Percentiles rank a stretch among this genome's conserved stretches.
These are phyloP conservation scores for Zosterops borbonicus DNA, from an alignment of 2,113 vertebrate genomes.

Conservation along the genomic window DNA sequence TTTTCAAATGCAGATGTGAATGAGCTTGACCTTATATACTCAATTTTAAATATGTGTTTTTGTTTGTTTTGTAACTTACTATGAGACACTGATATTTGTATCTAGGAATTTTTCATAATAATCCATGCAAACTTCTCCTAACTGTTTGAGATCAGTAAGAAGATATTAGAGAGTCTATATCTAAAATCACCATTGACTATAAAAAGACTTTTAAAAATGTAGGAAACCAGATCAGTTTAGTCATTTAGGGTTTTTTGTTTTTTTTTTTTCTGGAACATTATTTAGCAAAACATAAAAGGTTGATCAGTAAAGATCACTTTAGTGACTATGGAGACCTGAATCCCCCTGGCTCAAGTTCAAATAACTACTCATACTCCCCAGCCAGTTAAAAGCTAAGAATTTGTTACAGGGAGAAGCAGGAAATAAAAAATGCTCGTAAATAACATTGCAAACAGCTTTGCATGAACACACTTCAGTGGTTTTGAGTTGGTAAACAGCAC, in stretches of 20 bases:
- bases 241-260: background rate
- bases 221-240: background rate
- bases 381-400: background rate
- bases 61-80: background rate
- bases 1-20: background rate
- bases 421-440: background rate
- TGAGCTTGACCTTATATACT: background rate
- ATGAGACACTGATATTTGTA: background rate
- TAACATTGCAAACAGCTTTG: background rate
- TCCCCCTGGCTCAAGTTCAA: background rate
- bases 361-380: background rate
- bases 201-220: background rate
- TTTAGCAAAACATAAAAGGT: background rate
- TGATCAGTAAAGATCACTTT: background rate
- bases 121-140: background rate
- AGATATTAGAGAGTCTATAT: background rate
- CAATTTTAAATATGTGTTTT: background rate
- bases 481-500: slow-evolving; percentile 5
- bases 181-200: background rate
- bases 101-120: background rate
- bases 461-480: background rate
- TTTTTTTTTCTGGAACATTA: background rate
- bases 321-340: background rate
- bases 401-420: background rate
- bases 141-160: background rate